Evolutionary conservation across 2,888 invertebrate genomes (phyloP).

Genomic region (Seira ritae): DNA sequence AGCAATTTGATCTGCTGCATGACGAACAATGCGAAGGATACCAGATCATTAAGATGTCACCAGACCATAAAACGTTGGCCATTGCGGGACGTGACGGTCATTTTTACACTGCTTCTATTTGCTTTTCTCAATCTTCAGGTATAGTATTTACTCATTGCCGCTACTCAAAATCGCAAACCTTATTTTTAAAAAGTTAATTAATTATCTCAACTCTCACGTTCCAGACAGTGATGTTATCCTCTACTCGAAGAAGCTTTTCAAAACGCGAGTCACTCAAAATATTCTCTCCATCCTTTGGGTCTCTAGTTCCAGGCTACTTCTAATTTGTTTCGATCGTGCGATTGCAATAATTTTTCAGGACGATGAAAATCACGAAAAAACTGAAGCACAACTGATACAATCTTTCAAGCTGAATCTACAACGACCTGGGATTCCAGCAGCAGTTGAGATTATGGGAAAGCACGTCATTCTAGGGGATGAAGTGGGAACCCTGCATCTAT

Average conservation of each 20-base stretch:
- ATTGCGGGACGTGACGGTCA: slow-evolving; percentile 50
- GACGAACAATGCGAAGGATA: slow-evolving; percentile 41
- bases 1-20: slow-evolving; percentile 50
- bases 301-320: slow-evolving; percentile 25
- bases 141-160: no score
- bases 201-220: no score
- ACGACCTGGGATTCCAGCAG: slow-evolving; percentile 55
- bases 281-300: slow-evolving; percentile 52
- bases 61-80: slow-evolving; percentile 43
- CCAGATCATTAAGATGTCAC: slow-evolving; percentile 41
- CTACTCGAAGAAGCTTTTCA: slow-evolving; percentile 41
- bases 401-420: slow-evolving; percentile 41
- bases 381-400: slow-evolving; percentile 43
- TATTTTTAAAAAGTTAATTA: no score
- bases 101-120: slow-evolving; percentile 44
- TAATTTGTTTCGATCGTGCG: slow-evolving; percentile 38
- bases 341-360: slow-evolving; percentile 36
- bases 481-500: slow-evolving; percentile 37
- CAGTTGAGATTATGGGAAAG: slow-evolving; percentile 43
- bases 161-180: no score
- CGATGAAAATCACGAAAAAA: slow-evolving; percentile 21
- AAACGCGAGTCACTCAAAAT: slow-evolving; percentile 40
- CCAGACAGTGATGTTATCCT: no score
- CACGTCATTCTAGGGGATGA: slow-evolving; percentile 54
- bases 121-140: no score